These are phyloP conservation scores for Octodonta nipae DNA, from an alignment of 2,888 invertebrate genomes.

Conservation along the genomic window DNA sequence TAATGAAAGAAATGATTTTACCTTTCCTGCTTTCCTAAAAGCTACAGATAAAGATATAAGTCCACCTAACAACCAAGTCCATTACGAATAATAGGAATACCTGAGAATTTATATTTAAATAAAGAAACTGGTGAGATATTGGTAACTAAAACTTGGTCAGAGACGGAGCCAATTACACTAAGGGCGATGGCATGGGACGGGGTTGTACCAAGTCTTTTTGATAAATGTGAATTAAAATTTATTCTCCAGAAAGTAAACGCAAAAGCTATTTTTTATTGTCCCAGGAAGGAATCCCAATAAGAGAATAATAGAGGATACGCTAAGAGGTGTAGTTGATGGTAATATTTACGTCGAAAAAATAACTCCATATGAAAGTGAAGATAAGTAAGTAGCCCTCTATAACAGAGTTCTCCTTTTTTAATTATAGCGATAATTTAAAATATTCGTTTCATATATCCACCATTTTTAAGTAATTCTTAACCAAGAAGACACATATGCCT, in stretches of 20 bases:
- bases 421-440: too few species aligned
- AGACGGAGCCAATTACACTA: conserved; percentile 43
- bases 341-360: too few species aligned
- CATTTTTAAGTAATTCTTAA: too few species aligned
- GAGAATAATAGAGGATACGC: conserved; percentile 56
- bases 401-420: too few species aligned
- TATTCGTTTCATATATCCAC: too few species aligned
- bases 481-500: too few species aligned
- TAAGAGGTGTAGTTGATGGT: conserved; percentile 67
- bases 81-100: conserved; percentile 69
- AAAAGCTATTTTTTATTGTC: conserved; percentile 70
- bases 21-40: conserved; percentile 54
- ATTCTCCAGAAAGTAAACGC: conserved; percentile 61
- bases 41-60: conserved; percentile 75
- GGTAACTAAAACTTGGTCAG: conserved; percentile 39
- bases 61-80: conserved; percentile 71
- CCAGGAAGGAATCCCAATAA: conserved; percentile 65
- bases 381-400: too few species aligned
- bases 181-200: conserved; percentile 71
- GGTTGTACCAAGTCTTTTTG: conserved; percentile 64
- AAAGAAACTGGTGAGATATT: conserved; percentile 63
- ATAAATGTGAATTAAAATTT: conserved; percentile 63
- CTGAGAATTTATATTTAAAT: conserved; percentile 56
- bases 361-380: too few species aligned
- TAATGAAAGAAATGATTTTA: conserved; percentile 59